Conservation (phyloP, 2,113 vertebrate genomes). For the Leucopternis melanops region DNA sequence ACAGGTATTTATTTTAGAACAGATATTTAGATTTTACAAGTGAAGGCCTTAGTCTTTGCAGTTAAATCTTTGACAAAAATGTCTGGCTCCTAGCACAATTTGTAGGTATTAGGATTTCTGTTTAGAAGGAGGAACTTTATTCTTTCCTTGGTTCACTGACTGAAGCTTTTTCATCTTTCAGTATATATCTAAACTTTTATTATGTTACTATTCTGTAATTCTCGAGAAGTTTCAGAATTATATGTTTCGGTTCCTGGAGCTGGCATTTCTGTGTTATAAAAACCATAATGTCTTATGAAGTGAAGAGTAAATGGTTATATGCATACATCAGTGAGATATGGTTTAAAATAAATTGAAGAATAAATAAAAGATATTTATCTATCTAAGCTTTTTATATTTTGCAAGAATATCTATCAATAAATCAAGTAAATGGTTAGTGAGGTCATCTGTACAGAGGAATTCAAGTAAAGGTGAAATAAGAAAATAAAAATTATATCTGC, state of each 20-base stretch:
- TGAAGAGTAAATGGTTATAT: neutral
- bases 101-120: neutral
- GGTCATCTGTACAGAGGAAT: neutral
- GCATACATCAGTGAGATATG: neutral
- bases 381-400: neutral
- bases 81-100: neutral
- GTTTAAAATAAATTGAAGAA: neutral
- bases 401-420: neutral
- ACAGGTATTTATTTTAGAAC: neutral
- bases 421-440: neutral
- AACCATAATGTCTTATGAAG: neutral
- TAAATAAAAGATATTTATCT: neutral
- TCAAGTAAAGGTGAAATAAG: neutral
- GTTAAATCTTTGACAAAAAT: neutral
- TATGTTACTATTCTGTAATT: neutral
- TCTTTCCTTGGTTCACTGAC: neutral
- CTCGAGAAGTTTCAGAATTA: neutral
- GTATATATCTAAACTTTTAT: neutral
- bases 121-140: neutral
- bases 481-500: neutral
- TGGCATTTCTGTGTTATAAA: neutral
- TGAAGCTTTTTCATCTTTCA: neutral
- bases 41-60: neutral
- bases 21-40: neutral
- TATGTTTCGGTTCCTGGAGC: neutral